Percentiles rank a stretch among this genome's conserved stretches.
Conservation (phyloP, 2,888 invertebrate species). For the Dysmachus trigonus region DNA sequence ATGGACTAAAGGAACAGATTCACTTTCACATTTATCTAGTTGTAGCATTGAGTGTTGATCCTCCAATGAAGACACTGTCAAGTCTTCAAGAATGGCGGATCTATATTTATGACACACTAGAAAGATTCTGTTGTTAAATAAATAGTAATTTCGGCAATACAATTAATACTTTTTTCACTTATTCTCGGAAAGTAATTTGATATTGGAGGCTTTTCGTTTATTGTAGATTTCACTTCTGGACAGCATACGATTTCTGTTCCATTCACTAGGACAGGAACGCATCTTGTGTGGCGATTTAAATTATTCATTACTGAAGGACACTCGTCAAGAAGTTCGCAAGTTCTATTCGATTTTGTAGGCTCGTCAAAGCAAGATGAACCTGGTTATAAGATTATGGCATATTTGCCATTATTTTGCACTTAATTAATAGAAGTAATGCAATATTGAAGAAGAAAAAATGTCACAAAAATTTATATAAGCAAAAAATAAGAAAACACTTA, state of each 20-base stretch:
- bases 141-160: neutral
- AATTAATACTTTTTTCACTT: neutral
- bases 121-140: neutral
- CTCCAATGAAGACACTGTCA: too few species aligned
- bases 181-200: neutral
- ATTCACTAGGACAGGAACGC: neutral
- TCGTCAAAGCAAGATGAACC: neutral
- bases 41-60: too few species aligned
- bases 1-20: neutral
- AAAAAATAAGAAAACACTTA: neutral
- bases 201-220: neutral
- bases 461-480: neutral
- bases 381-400: neutral
- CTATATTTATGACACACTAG: neutral
- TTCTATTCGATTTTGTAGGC: neutral
- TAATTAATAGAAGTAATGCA: neutral
- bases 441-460: neutral
- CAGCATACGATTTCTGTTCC: neutral
- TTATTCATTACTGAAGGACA: neutral
- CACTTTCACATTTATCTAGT: neutral
- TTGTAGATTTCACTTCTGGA: constrained; percentile 45
- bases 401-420: neutral
- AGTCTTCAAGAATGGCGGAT: neutral
- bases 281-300: neutral
- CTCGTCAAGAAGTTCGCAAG: neutral